Evolutionary conservation across 2,113 vertebrate genomes (phyloP), one percentile per base, ranked within the genome.

Genomic region (Podilymbus podiceps): DNA sequence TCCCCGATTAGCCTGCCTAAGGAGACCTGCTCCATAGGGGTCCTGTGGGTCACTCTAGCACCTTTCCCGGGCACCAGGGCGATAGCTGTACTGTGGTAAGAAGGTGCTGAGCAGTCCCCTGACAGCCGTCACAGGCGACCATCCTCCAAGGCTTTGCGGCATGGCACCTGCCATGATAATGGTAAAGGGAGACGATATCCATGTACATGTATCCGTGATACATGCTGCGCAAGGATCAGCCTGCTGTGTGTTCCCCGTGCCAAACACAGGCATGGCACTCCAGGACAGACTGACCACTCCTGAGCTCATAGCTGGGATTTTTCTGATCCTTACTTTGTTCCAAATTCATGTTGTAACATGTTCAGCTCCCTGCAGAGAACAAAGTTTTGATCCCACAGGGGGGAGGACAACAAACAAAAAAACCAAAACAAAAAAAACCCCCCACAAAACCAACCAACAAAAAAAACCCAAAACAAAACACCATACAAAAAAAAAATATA

Each of bases 301-400:
- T 24, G 11, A 93, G 59, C 63, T 93, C 69, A 80, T 75, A 95
- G 64, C 52, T 93, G 85, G 56, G 47, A 81, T 92, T 93, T 93
- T 94, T 95, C 83, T 92, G 60, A 72, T 74, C 42, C 49, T 75
- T 90, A 20, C 44, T 94, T 81, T 84, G n/a, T 69, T 94, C 38
- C 68, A 93, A 67, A 88, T 59, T 77, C 31, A 15, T 82, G 52
- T 92, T 93, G 59, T 84, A 84, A 75, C 12, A 1, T 1, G 22
- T 87, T 86, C 25, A 53, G 24, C 40, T 89, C 40, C 24, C 56
- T 76, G 40, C 76, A 84, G 78, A 83, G 67, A 86, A 28, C 6
- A 38, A 63, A 15, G 30, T 38, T 92, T 84, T 91, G 11, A 10
- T 78, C 58, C 49, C 35, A 42, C n/a, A 55, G 4, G 50, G 22